Base-by-base conservation (phyloP, 1,140 invertebrate species). In the Cotesia vestalis region DNA sequence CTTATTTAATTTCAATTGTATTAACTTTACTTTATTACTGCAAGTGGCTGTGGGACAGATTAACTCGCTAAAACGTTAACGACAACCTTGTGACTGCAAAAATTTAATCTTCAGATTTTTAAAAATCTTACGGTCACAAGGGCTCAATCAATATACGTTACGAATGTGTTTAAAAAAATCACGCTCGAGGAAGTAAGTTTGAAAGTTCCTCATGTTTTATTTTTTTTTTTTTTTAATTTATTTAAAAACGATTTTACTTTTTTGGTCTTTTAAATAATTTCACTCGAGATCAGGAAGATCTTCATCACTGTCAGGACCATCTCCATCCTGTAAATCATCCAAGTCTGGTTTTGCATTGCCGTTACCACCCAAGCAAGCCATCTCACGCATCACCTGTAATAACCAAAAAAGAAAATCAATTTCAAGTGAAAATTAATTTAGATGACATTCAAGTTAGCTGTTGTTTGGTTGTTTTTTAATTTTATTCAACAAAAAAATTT, bases 321-420 rank as follows among this genome's bases (percentile, higher is more conserved):
- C 81, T 0, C 72, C 81, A 36, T 87, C 86, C 8, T 83, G 80
- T 59, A 81, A 70, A 40, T 75, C 76, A 27, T 85, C 86, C 36
- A 89, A 87, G 67, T 83, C 80, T 68, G 88, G 88, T 78, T 88
- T 89, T 53, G 74, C 76, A 55, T 78, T 85, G 35, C 80, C 83
- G 2, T 72, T 74, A 57, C 86, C 87, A 60, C 89, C 88, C 86
- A 91, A 89, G 71, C 89, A 85, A 55, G 89, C 89, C 88, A 91
- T 90, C 71, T 89, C 85, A 72, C 84, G 82, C 86, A 91, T 89
- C 87, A 90, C 88, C 88, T 90, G 71, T 1, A 73, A 78, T 27
- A 27, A 66, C 27, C n/a, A n/a, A 52, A 20, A 14, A 51, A 51
- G 3, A 72, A 71, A 66, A 61, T 68, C 12, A 63, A 17, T 17